Base-by-base conservation (phyloP, 1,140 invertebrate genomes). In the Rhynchophorus ferrugineus region DNA sequence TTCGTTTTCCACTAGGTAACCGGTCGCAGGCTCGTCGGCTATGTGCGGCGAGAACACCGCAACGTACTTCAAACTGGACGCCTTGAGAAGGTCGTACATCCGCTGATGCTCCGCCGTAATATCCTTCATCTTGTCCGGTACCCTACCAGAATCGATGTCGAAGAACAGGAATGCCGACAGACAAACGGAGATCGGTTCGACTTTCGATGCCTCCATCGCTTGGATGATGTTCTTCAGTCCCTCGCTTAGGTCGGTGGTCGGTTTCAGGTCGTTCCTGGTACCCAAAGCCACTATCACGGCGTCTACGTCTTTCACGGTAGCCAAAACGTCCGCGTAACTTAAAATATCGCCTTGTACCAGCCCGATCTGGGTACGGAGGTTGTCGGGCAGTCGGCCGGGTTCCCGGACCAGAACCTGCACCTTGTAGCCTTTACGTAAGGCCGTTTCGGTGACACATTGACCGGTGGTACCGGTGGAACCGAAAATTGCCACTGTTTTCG, bases 41-140 rank as follows among this genome's bases (percentile, higher is more conserved):
- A 91, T 91, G 59, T 89, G 87, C 7, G 88, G 87, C 19, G 88
- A 86, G 56, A 84, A 78, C 18, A 89, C 76, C 2, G 85, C 85
- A 59, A 91, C 75, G 74, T 81, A 92, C 49, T 89, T 81, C 38
- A 87, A 67, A 1, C 73, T 72, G 22, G 79, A 81, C 0, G 72
- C 73, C 64, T 85, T 82, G 7, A 89, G 62, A 18, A 77, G 66
- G 44, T 87, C 75, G 56, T 82, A 77, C 85, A 90, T 88, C 52
- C 85, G 74, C 59, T 81, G 72, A 65, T 91, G 89, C 60, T 92
- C 89, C 35, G 75, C 80, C 54, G 82, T 89, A 0, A 91, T 49
- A 41, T 82, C 73, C 53, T 78, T 74, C 61, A 89, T 89, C 46
- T 79, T 77, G 24, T 73, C 68, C 1, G 88, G 87, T 11, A 91